These are phyloP conservation scores for Hemibagrus guttatus DNA, from an alignment of 2,797 vertebrate species.

Conservation along the genomic window DNA sequence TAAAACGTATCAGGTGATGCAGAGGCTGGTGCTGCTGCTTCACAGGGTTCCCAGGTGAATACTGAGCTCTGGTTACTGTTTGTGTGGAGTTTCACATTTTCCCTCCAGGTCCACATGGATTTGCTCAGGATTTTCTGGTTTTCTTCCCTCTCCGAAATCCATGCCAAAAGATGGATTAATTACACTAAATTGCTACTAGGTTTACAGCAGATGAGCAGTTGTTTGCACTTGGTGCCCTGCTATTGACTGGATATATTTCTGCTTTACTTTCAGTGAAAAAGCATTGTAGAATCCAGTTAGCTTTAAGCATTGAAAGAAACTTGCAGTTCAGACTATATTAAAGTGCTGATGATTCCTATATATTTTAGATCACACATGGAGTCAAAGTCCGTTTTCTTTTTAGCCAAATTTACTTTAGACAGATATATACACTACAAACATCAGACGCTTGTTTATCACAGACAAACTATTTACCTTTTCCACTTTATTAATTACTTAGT, in stretches of 20 bases:
- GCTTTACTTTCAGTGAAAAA: not conserved
- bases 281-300: not conserved
- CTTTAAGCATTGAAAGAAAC: not conserved
- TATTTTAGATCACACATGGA: not conserved
- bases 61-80: not conserved
- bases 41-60: not conserved
- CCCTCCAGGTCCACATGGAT: not conserved
- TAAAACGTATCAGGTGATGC: not conserved
- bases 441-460: not conserved
- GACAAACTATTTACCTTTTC: not conserved
- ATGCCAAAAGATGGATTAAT: not conserved
- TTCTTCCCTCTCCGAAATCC: not conserved
- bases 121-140: not conserved
- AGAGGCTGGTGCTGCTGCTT: not conserved
- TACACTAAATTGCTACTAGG: not conserved
- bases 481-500: not conserved
- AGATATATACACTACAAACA: not conserved
- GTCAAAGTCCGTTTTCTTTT: not conserved
- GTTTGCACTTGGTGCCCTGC: not conserved
- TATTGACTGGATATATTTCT: not conserved
- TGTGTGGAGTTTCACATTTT: not conserved
- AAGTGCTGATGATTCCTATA: not conserved
- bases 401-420: not conserved
- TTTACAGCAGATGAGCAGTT: not conserved
- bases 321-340: not conserved